Base-by-base conservation (phyloP, 2,797 vertebrate genomes). In the Craterocephalus amniculus region DNA sequence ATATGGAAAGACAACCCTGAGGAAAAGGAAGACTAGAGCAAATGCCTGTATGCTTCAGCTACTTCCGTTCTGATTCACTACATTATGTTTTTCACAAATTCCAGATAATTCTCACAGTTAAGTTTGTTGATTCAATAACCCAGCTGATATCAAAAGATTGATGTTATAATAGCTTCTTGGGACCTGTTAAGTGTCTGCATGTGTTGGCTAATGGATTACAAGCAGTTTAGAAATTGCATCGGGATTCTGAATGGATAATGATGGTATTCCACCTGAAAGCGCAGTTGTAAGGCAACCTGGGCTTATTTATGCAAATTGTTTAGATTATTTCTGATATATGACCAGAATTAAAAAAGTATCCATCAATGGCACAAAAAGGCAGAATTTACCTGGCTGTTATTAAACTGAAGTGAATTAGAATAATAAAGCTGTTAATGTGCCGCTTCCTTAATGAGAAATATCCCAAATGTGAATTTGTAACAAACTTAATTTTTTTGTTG, bases 1-100 rank as follows among this genome's bases (percentile, higher is more conserved):
- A 90, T 97, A 84, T 98, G 97, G 96, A 97, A 84, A 76, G 95
- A 97, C 88, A 96, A 97, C 88, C 91, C 93, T 0, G 92, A 94
- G 36, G 55, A 81, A 24, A 94, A 93, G 71, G 71, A 91, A 13
- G 90, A 86, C 36, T 92, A 93, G 79, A 3, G 34, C 26, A 20
- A 48, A 10, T 1, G 8, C 11, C 14, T 61, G 20, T 52, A 40
- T 22, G 26, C 55, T 72, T 16, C 49, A 16, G 11, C 6, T 45
- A 6, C 14, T 49, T 27, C 1, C 1, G 24, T 31, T 57, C 10
- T 32, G 36, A 55, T 62, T 58, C n/a, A n/a, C 27, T 12, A 27
- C 52, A n/a, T 56, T 0, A 54, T 35, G 20, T 43, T 60, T 24
- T 45, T 11, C 32, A 38, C 11, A 45, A 49, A 10, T 49, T 32